Evolutionary conservation across 2,113 vertebrate genomes (phyloP).

Genomic region (Chaetura pelagica): DNA sequence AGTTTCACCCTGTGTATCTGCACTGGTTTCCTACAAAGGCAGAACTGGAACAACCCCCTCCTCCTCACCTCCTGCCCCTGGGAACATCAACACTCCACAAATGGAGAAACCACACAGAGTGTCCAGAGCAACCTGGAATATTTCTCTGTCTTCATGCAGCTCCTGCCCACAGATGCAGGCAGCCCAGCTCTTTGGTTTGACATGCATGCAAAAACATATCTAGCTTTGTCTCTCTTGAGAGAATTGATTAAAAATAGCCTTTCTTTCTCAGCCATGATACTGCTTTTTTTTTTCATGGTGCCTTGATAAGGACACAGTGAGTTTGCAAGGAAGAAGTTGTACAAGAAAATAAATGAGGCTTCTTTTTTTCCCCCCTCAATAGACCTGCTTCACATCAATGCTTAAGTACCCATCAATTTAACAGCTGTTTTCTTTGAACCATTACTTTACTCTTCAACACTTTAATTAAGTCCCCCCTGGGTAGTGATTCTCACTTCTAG

Average conservation of each 20-base stretch:
- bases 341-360: background rate
- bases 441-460: background rate
- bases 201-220: background rate
- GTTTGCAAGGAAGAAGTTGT: background rate
- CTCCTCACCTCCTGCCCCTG: background rate
- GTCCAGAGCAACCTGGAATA: background rate
- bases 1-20: accelerated
- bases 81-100: conserved; percentile 21
- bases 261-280: background rate
- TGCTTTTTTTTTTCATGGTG: background rate
- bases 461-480: background rate
- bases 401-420: background rate
- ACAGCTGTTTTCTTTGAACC: background rate
- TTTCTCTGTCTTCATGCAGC: background rate
- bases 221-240: background rate
- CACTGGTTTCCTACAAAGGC: background rate
- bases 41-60: background rate
- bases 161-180: background rate
- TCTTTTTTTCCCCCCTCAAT: background rate
- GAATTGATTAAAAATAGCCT: background rate
- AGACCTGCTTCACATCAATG: background rate
- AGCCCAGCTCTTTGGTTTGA: background rate
- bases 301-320: background rate
- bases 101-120: background rate
- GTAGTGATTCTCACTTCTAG: background rate